phyloP scores from a whole-genome alignment of 1,140 invertebrate species.

The Drosophila mojavensis region DNA sequence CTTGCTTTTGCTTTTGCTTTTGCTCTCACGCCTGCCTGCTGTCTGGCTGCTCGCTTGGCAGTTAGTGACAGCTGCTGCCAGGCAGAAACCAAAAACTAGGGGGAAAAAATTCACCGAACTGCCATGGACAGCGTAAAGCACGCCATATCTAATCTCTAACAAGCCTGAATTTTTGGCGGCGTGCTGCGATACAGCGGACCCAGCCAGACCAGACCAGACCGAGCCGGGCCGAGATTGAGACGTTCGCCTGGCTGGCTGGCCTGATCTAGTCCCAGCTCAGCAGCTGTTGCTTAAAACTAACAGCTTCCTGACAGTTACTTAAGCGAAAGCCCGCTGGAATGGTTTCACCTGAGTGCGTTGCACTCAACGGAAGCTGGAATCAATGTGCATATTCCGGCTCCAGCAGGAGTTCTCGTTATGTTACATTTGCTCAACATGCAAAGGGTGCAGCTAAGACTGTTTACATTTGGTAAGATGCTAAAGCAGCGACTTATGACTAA shows the following conservation, averaged over 20 bases:
- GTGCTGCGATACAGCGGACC: neutral
- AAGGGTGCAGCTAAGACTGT: too few relatives aligned
- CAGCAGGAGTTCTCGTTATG: too few relatives aligned
- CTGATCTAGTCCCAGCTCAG: slow-evolving; percentile 5
- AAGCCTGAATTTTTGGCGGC: slow-evolving; percentile 22
- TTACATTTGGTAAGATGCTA: too few relatives aligned
- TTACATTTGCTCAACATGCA: too few relatives aligned
- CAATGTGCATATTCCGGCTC: too few relatives aligned
- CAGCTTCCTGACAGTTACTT: slow-evolving; percentile 3
- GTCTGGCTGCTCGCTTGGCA: slow-evolving; percentile 51
- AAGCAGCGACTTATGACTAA: too few relatives aligned
- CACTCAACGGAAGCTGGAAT: neutral
- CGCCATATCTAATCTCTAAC: slow-evolving; percentile 30
- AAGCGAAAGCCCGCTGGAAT: neutral
- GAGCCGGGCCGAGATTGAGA: slow-evolving; percentile 13
- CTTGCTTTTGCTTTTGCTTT: slow-evolving; percentile 12
- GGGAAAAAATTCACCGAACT: slow-evolving; percentile 27
- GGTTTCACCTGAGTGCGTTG: too few relatives aligned
- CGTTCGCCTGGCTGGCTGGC: slow-evolving; percentile 2
- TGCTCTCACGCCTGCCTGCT: slow-evolving; percentile 1
- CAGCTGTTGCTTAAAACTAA: slow-evolving; percentile 2
- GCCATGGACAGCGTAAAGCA: slow-evolving; percentile 9
- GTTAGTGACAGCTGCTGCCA: slow-evolving; percentile 78
- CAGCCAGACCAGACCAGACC: neutral
- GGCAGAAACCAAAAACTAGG: slow-evolving; percentile 24